Base-by-base conservation (phyloP, 2,888 invertebrate species). In the Oscheius sp. region DNA sequence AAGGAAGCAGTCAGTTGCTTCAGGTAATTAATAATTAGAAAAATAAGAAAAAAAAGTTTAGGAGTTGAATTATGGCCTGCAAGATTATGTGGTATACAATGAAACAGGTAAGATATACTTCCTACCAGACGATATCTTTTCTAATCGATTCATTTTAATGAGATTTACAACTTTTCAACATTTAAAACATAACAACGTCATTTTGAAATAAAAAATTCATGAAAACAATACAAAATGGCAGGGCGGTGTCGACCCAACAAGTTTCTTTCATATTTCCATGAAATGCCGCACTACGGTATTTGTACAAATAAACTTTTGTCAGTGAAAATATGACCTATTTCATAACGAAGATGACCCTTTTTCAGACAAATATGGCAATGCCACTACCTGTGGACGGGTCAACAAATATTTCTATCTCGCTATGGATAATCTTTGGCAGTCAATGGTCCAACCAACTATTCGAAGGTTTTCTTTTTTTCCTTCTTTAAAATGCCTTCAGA, bases 331-430 rank as follows among this genome's bases (percentile, higher is more conserved):
- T 36, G n/a, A n/a, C 36, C 12, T 36, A 36, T 12, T 9, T 9
- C 36, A 36, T 36, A 36, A 9, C 36, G 12, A 36, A 36, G 36
- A 36, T n/a, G n/a, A n/a, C n/a, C n/a, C n/a, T n/a, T n/a, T 63
- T 72, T 44, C 38, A 76, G 76, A 76, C 22, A 71, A 61, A 17
- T 65, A 64, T 2, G 67, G 65, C 6, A 72, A 69, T 47, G 64
- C 63, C 20, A 69, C 64, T 0, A 20, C 24, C 14, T 69, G 71
- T 20, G 76, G 76, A 22, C 67, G 73, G 22, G 76, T 71, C 8
- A 76, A 76, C 41, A 67, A 72, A 5, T 76, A 76, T 54, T 76
- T 76, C 67, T 62, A 71, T 38, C 33, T 67, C 20, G 76, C 76
- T 1, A 76, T 76, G 76, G 57, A 61, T 47, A 68, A 65, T 54